These are phyloP conservation scores for Lathamus discolor DNA, from an alignment of 2,113 vertebrate species.

Conservation along the genomic window DNA sequence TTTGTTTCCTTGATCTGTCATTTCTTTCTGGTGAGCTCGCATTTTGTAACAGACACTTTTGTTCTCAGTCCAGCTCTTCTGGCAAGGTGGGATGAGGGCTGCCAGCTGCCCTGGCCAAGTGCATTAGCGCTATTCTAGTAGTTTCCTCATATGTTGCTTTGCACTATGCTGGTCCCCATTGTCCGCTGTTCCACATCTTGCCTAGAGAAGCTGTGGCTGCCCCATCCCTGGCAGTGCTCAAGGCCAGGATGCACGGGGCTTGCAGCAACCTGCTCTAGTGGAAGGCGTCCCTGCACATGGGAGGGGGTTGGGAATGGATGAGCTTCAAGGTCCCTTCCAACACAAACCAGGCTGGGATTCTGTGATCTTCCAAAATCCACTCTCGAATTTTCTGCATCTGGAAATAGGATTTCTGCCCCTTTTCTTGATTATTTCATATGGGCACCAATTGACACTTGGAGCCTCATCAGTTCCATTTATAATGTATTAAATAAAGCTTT, in stretches of 20 bases:
- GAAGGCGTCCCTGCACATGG: background rate
- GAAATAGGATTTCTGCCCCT: background rate
- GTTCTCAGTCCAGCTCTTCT: background rate
- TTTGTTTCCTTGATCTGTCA: background rate
- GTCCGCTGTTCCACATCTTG: background rate
- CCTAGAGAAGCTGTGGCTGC: background rate
- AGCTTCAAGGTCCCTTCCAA: background rate
- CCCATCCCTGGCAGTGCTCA: background rate
- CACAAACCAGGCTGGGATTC: background rate
- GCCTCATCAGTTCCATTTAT: background rate
- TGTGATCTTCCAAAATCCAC: background rate
- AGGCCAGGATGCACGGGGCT: background rate
- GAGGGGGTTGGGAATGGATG: background rate
- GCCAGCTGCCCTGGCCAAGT: background rate
- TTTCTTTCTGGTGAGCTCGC: background rate
- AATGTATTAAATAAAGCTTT: background rate
- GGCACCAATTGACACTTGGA: background rate
- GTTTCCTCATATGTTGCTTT: background rate
- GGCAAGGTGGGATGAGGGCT: background rate
- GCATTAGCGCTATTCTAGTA: background rate
- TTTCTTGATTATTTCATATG: background rate
- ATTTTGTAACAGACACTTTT: background rate
- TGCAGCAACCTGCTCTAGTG: background rate
- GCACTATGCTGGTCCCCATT: too few relatives aligned
- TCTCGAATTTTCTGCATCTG: background rate